These are phyloP conservation scores for Sebastiscus tertius DNA, from an alignment of 2,797 vertebrate genomes.

Conservation along the genomic window DNA sequence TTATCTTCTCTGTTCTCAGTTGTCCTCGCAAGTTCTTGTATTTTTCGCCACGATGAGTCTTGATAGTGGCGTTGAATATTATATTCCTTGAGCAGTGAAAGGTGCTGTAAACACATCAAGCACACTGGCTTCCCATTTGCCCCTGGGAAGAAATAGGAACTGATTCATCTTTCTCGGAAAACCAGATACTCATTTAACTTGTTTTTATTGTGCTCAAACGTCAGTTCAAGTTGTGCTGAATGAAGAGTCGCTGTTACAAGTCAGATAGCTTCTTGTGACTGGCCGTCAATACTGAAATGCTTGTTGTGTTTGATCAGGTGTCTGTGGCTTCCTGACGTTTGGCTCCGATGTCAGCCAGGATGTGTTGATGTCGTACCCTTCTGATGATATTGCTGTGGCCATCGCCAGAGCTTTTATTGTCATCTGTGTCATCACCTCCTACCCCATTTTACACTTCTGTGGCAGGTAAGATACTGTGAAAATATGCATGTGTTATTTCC, in stretches of 20 bases:
- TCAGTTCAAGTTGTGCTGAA: not conserved
- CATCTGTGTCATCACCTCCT: conserved; percentile 94
- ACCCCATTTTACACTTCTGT: conserved; percentile 98
- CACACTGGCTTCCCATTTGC: not conserved
- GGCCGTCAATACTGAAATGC: not conserved
- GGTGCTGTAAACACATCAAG: not conserved
- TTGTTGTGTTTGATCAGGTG: conserved; percentile 79
- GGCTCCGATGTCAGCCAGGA: conserved; percentile 91
- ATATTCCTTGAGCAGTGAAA: too few relatives aligned
- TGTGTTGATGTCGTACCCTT: conserved; percentile 94
- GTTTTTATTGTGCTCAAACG: not conserved
- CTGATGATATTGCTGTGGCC: conserved; percentile 91
- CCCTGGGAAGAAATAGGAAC: too few relatives aligned
- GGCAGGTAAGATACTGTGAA: conserved; percentile 84
- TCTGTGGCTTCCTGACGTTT: conserved; percentile 96
- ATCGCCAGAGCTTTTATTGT: conserved; percentile 95
- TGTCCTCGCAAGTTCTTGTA: not conserved
- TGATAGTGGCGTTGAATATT: not conserved
- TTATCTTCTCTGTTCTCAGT: too few relatives aligned
- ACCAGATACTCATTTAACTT: not conserved
- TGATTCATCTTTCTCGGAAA: not conserved
- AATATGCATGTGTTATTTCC: not conserved
- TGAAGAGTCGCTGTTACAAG: not conserved
- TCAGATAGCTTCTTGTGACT: not conserved
- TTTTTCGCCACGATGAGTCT: not conserved